Evolutionary conservation across 2,113 vertebrate genomes (phyloP), one percentile per base, ranked within the genome.

Genomic region (Cromileptes altivelis): DNA sequence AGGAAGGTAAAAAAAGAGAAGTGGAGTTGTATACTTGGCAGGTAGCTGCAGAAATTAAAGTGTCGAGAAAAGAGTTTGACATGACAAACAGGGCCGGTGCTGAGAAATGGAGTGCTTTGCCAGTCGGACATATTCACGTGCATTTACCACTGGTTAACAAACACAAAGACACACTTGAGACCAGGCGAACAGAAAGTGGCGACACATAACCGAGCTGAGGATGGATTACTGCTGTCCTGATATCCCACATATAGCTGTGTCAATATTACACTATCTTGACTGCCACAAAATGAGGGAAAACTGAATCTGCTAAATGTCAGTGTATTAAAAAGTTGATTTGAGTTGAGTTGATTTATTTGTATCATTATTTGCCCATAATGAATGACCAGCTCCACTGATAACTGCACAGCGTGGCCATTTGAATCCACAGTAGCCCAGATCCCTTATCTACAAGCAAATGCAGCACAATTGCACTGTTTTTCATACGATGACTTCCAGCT

Each of bases 11-110:
- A 56, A 17, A 58, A 15, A 23, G 0, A 52, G 65, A 6, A 6
- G 18, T 17, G n/a, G 30, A 56, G 17, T 45, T 65, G 56, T 78
- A 71, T 56, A 42, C 53, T 49, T 73, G 75, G 57, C 69, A 81
- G 74, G 42, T 19, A 18, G 61, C 61, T 25, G 45, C 9, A 19
- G n/a, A 5, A 74, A 68, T n/a, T 25, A 53, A 70, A 9, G 52
- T 17, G 30, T 33, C 75, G 60, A 75, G 61, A 60, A 76, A 25
- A 40, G 64, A 71, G 62, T 25, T 17, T 1, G 58, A 70, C 63
- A 78, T 78, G 82, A 81, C 85, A 73, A 37, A 37, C 33, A 37
- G 71, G 1, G 18, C 7, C 71, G 47, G 53, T 13, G 1, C 1
- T 21, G 42, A 60, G 33, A 75, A 52, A 64, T 18, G 49, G 3